These are phyloP conservation scores for Drosophila mimica DNA, from an alignment of 2,888 invertebrate species.

Conservation along the genomic window DNA sequence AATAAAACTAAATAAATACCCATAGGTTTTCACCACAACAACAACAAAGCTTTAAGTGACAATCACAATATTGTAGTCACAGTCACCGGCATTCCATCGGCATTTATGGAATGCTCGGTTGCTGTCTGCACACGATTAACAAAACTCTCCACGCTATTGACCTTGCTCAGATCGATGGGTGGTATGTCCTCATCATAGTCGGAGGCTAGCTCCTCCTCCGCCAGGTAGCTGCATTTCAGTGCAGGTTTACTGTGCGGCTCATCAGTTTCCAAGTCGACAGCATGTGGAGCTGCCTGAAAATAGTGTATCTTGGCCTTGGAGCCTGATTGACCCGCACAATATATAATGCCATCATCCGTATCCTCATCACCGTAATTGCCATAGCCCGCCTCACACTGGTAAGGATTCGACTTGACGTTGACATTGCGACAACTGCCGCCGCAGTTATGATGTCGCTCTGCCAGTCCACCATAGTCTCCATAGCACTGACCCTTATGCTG, in stretches of 20 bases:
- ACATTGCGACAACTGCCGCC: constrained; percentile 82
- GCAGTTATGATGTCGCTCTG: constrained; percentile 81
- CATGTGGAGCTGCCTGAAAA: constrained; percentile 62
- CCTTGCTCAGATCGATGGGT: constrained; percentile 79
- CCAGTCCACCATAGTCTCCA: constrained; percentile 81
- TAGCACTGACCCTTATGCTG: constrained; percentile 81
- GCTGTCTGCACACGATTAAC: constrained; percentile 76
- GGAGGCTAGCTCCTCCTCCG: constrained; percentile 74
- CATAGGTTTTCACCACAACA: constrained; percentile 6
- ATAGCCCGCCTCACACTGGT: constrained; percentile 83
- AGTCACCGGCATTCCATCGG: constrained; percentile 82
- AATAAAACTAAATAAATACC: constrained; percentile 7
- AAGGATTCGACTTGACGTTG: constrained; percentile 83
- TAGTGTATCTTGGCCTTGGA: constrained; percentile 66
- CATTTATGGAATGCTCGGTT: constrained; percentile 81
- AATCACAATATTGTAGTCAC: constrained; percentile 85
- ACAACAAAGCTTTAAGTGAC: constrained; percentile 27
- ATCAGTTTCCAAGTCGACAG: constrained; percentile 51
- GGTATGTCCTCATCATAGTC: constrained; percentile 82
- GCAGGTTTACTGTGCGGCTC: constrained; percentile 29
- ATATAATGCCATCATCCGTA: constrained; percentile 82
- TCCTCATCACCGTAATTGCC: constrained; percentile 81
- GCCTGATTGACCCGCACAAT: constrained; percentile 75
- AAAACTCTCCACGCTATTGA: constrained; percentile 76
- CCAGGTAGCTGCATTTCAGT: constrained; percentile 63